Base-by-base conservation (phyloP, 2,888 invertebrate species). In the Caenorhabditis plicata region DNA sequence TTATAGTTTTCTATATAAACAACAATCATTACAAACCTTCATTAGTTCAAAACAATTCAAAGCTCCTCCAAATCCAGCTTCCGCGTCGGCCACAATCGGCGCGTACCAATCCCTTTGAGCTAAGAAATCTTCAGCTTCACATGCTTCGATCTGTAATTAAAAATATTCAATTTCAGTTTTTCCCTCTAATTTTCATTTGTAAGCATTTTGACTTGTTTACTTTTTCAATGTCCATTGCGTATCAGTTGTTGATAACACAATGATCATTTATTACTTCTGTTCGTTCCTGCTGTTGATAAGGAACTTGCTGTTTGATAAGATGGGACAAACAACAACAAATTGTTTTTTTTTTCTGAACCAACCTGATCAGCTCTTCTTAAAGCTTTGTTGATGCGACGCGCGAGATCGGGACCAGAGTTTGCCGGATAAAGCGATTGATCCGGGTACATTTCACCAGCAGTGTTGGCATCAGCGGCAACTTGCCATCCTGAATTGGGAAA, bases 31-130 rank as follows among this genome's bases (percentile, higher is more conserved):
- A 47, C 68, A 25, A 20, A 76, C 78, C 68, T 81, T 82, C 79
- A 80, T 81, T 46, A 82, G 60, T 53, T 82, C 82, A 57, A 75
- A 82, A 41, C 82, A 82, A 58, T 82, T 82, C 36, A 82, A 64
- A 0, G 81, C 77, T 45, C 82, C 82, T 11, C 82, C 82, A 56
- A 82, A 82, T 38, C 82, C 82, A 22, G 82, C 82, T 52, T 82
- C 82, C 1, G 81, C 81, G 61, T 82, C 82, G 25, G 82, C 82
- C 15, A 82, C 81, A 49, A 82, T 76, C 19, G 82, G 82, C 4
- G 73, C 78, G 41, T 79, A 77, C 77, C 78, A 79, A 52, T 78
- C 78, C 15, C 77, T 68, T 51, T 76, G 70, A 1, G 77, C 73
- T 25, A 71, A 62, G 42, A 78, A 76, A 62, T 78, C 79, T 45